These are phyloP conservation scores for Tenthredo scrophulariae DNA, from an alignment of 2,888 invertebrate species.

Conservation along the genomic window DNA sequence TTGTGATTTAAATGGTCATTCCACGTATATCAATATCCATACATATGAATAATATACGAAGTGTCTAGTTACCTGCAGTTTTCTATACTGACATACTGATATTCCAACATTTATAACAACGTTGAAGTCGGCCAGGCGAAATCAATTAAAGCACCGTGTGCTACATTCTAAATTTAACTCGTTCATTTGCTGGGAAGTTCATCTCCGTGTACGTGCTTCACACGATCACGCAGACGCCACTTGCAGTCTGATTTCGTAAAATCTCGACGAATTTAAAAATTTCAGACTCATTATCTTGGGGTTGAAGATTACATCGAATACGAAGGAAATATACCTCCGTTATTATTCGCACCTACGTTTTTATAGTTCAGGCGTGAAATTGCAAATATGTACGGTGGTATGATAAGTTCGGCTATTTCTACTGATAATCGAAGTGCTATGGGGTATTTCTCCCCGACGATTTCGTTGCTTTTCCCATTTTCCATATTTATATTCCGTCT, in stretches of 20 bases:
- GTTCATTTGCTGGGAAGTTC: slow-evolving; percentile 28
- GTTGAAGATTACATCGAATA: neutral
- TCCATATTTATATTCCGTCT: slow-evolving; percentile 14
- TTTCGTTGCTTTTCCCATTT: slow-evolving; percentile 18
- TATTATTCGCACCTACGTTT: neutral
- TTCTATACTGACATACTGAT: neutral
- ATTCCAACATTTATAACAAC: slow-evolving; percentile 36
- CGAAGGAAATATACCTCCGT: neutral
- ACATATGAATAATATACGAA: neutral
- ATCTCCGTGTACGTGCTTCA: slow-evolving; percentile 38
- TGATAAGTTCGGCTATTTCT: neutral
- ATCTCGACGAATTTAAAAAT: neutral
- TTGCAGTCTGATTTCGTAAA: neutral
- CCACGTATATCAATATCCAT: neutral
- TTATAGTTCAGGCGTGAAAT: neutral
- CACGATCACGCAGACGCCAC: slow-evolving; percentile 32
- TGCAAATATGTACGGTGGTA: neutral
- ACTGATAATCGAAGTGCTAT: slow-evolving; percentile 3
- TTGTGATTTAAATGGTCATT: slow-evolving; percentile 17
- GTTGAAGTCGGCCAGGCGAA: slow-evolving; percentile 35
- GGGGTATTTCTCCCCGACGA: neutral
- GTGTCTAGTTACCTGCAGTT: neutral
- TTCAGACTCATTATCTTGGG: neutral
- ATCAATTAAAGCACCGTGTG: slow-evolving; percentile 51
- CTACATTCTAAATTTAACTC: slow-evolving; percentile 52